Conservation (phyloP, 2,888 invertebrate genomes). For the Thera obeliscata region DNA sequence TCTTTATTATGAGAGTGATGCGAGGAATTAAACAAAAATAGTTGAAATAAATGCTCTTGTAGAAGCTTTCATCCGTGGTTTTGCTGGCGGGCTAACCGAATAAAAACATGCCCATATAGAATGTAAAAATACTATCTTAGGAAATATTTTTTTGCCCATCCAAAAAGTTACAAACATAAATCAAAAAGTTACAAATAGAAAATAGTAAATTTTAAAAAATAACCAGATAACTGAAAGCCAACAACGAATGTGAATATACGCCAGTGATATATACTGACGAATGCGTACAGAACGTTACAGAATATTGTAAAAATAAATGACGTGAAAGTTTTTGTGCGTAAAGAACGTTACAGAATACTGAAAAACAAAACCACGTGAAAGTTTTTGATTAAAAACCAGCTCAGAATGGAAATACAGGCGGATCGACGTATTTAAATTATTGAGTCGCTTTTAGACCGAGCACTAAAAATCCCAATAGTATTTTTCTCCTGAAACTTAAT, state of each 20-base stretch:
- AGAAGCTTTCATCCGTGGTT: not conserved
- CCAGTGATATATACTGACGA: too few relatives aligned
- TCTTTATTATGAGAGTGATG: conserved; percentile 17
- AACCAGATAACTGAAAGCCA: too few relatives aligned
- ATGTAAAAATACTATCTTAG: too few relatives aligned
- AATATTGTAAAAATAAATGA: not conserved
- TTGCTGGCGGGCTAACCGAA: not conserved
- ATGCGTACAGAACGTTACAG: not conserved
- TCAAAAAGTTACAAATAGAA: too few relatives aligned
- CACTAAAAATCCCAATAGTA: not conserved
- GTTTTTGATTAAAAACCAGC: not conserved
- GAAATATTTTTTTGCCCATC: too few relatives aligned
- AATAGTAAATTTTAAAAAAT: too few relatives aligned
- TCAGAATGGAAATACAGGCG: not conserved
- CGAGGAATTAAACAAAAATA: conserved; percentile 1
- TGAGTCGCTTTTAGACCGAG: not conserved
- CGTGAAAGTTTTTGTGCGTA: not conserved
- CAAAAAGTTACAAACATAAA: too few relatives aligned
- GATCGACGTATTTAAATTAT: not conserved
- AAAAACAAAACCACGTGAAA: not conserved
- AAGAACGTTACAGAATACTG: not conserved
- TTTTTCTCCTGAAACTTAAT: not conserved
- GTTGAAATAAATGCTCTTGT: not conserved
- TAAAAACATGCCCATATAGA: not conserved
- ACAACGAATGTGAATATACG: too few relatives aligned